A percentile compares a stretch with the other conserved stretches of the same genome.
These are phyloP conservation scores for Parauchenoglanis ngamensis DNA, from an alignment of 2,797 vertebrate genomes.

Conservation along the genomic window DNA sequence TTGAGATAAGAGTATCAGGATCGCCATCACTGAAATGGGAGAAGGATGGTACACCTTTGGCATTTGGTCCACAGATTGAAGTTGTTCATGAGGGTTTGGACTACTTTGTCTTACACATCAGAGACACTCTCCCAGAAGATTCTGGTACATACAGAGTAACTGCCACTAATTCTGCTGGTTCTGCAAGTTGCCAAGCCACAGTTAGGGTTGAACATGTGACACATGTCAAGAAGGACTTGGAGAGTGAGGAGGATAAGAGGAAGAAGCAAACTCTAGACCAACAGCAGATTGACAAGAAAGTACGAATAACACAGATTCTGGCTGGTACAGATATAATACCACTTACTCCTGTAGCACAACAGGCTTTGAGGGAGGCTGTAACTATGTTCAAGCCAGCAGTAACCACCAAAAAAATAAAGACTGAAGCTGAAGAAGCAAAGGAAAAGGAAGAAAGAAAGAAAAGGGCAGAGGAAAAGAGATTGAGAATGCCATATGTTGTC, in stretches of 20 bases:
- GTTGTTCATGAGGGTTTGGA: conserved; percentile 96
- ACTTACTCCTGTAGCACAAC: conserved; percentile 86
- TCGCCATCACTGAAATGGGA: conserved; percentile 92
- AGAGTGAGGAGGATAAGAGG: conserved; percentile 78
- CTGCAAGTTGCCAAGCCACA: conserved; percentile 93
- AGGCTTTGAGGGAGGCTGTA: conserved; percentile 92
- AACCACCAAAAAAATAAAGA: conserved; percentile 89
- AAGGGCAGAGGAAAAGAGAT: conserved; percentile 84
- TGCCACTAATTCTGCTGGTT: conserved; percentile 96
- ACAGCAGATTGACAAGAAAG: conserved; percentile 89
- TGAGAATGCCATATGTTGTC: conserved; percentile 94
- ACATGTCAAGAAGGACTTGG: conserved; percentile 89
- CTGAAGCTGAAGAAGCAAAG: conserved; percentile 85
- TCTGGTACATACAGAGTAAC: conserved; percentile 95
- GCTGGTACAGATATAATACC: conserved; percentile 83
- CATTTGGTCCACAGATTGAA: conserved; percentile 92
- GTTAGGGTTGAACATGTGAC: conserved; percentile 88
- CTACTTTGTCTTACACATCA: conserved; percentile 93
- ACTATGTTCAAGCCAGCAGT: conserved; percentile 93
- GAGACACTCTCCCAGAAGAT: conserved; percentile 91
- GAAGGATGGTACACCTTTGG: conserved; percentile 90
- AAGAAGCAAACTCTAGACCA: conserved; percentile 72
- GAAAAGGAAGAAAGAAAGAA: conserved; percentile 86
- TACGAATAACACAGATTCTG: conserved; percentile 92
- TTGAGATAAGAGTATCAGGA: conserved; percentile 96